A percentile compares a stretch with the other conserved stretches of the same genome.
Evolutionary conservation across 2,113 vertebrate genomes (phyloP).

Genomic region (Callithrix jacchus): DNA sequence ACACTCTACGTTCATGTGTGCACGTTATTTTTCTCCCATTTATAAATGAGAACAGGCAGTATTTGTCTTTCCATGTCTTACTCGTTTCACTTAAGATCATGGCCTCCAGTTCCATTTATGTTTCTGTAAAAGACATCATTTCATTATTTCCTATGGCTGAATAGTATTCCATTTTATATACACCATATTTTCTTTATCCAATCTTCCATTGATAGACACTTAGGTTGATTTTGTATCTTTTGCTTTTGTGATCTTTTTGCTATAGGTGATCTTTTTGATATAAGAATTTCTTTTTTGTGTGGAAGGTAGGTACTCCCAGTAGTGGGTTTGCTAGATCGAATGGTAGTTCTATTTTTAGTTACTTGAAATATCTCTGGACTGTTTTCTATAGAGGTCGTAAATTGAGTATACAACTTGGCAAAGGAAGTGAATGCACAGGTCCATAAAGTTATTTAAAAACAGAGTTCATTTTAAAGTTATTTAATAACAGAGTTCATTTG

Average conservation of each 20-base stretch:
- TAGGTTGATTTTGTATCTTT: background rate
- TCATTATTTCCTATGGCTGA: background rate
- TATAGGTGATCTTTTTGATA: background rate
- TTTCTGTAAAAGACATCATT: background rate
- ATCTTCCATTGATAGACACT: background rate
- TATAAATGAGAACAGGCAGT: background rate
- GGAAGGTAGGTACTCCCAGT: too few species aligned
- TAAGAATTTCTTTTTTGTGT: background rate
- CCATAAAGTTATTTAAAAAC: slow-evolving; percentile 14
- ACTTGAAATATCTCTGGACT: background rate
- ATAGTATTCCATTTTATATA: background rate
- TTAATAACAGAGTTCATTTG: background rate
- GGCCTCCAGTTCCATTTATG: background rate
- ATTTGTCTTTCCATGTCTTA: background rate
- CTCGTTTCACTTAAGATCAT: background rate
- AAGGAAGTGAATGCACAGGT: slow-evolving; percentile 32
- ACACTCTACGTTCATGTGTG: background rate
- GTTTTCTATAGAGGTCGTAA: background rate
- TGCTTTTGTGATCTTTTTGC: too few species aligned
- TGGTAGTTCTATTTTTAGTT: background rate
- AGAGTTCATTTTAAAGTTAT: slow-evolving; percentile 23
- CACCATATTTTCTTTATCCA: background rate
- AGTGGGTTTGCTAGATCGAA: background rate
- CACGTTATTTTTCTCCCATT: background rate
- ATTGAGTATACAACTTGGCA: background rate